Base-by-base conservation (phyloP, 2,797 vertebrate species). In the Myotis daubentonii region DNA sequence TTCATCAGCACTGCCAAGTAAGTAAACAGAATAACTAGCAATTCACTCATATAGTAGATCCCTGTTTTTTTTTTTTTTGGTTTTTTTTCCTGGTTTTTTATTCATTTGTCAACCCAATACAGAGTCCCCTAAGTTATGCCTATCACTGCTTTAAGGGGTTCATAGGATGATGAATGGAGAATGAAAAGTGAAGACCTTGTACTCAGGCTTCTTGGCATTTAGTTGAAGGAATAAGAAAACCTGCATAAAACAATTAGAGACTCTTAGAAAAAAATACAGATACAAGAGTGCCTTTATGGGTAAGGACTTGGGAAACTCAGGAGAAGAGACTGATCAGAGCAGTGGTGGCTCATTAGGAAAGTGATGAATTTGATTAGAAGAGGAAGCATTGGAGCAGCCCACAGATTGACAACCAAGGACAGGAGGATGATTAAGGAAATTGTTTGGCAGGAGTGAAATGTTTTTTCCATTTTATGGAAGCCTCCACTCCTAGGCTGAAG, bases 1-100 rank as follows among this genome's bases (percentile, higher is more conserved):
- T 99, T 89, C 99, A 99, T 98, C 99, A 99, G 97, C 99, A 99
- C 51, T 98, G 99, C 97, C 99, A 99, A 98, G 99, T 99, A 98
- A 97, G 98, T 65, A 71, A 74, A 13, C 28, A 83, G 2, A 51
- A 11, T 44, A n/a, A 6, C 23, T 78, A 62, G 55, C 44, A 44
- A 13, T 60, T 49, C 20, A 47, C 66, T 28, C 2, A 4, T 82
- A 22, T 2, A 15, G 4, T 70, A 55, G 66, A 22, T 91, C n/a
- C 28, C 28, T 51, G 16, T 30, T 71, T 51, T 36, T 57, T 78
- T 20, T n/a, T n/a, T n/a, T n/a, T n/a, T n/a, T n/a, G n/a, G n/a
- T n/a, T n/a, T n/a, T n/a, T n/a, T n/a, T n/a, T n/a, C n/a, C n/a
- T 51, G 16, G 33, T 71, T 51, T 36, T 57, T 78, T 20, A 33